Evolutionary conservation across 2,113 vertebrate genomes (phyloP), one percentile per base, ranked within the genome.

Genomic region (Chaenocephalus aceratus): DNA sequence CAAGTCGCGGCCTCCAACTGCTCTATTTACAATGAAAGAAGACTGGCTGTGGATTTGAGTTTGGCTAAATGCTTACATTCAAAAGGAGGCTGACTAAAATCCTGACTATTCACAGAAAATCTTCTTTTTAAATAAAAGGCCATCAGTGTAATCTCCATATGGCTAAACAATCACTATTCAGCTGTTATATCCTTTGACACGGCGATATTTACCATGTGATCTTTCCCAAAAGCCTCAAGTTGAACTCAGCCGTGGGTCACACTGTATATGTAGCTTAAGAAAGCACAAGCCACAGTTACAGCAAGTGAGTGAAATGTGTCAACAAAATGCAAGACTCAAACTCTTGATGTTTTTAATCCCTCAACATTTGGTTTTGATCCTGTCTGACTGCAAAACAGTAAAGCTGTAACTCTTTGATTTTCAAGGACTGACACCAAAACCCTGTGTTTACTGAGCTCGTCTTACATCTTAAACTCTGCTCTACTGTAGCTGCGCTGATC

Each of bases 1-100:
- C 23, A 85, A 86, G 86, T 85, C 77, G 75, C 58, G 80, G 72
- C 68, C 60, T 66, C 21, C n/a, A 75, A 77, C 74, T 56, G 80
- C 73, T 85, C 77, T 84, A 60, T 86, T 89, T 82, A 79, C 71
- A 84, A 57, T 69, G 60, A 83, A 86, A 46, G 45, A 54, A 87
- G 77, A 83, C 82, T 80, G 76, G 59, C 73, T 83, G 41, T 70
- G 74, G 79, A 70, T 66, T 70, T 69, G 36, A 82, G 75, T 77
- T 82, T 63, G 61, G 78, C 60, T 69, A 71, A 80, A 77, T 1
- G 18, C 72, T 83, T 73, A 63, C 6, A 77, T 68, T 82, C 30
- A 88, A 77, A 86, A 41, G 48, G 66, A 84, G 65, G 77, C 59
- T 51, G 21, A 62, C 48, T 62, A 30, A 71, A 30, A 75, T 60